A percentile compares a stretch with the other conserved stretches of the same genome.
Evolutionary conservation across 1,140 invertebrate genomes (phyloP).

Genomic region (Idris sp.): DNA sequence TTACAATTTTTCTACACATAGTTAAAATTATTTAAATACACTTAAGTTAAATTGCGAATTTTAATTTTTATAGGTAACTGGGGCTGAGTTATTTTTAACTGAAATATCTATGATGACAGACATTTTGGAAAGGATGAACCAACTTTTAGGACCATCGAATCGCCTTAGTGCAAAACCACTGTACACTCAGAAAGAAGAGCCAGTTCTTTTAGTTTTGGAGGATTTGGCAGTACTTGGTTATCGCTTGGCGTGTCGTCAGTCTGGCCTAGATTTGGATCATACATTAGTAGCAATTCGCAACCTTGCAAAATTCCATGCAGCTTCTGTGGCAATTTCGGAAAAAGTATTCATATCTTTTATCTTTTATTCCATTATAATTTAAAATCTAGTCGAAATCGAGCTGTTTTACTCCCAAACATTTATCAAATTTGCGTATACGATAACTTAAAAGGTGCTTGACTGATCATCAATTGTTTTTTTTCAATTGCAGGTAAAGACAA

Average conservation of each 20-base stretch:
- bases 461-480: too few species aligned
- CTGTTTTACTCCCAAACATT: too few species aligned
- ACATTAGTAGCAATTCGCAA: conserved; percentile 77
- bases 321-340: conserved; percentile 78
- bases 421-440: too few species aligned
- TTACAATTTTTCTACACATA: too few species aligned
- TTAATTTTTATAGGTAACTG: conserved; percentile 57
- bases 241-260: conserved; percentile 78
- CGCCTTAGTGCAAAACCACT: conserved; percentile 66
- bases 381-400: too few species aligned
- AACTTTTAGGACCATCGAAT: conserved; percentile 47
- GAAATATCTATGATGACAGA: conserved; percentile 75
- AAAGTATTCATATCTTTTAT: too few species aligned
- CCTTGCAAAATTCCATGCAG: conserved; percentile 81
- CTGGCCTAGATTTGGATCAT: conserved; percentile 79
- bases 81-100: conserved; percentile 64
- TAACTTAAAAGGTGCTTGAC: too few species aligned
- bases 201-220: conserved; percentile 77
- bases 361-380: too few species aligned
- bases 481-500: too few species aligned
- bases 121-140: conserved; percentile 70
- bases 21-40: background rate
- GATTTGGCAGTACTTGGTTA: conserved; percentile 79
- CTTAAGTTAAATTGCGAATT: conserved; percentile 7
- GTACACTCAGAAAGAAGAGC: conserved; percentile 68